A percentile compares a stretch with the other conserved stretches of the same genome.
Conservation (phyloP, 1,140 invertebrate species). For the Chironomus tepperi region DNA sequence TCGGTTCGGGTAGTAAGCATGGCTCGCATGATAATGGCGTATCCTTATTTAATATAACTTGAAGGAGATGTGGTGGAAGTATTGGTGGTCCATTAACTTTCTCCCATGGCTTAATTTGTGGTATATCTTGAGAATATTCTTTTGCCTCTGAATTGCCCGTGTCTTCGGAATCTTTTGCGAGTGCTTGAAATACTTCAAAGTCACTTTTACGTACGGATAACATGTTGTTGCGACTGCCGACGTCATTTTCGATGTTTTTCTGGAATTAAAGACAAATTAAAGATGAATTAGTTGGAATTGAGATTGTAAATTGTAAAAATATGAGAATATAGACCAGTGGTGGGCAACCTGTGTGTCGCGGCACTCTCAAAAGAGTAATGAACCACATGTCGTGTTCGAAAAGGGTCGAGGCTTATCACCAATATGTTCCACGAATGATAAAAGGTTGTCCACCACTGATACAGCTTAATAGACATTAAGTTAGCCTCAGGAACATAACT, state of each 20-base stretch:
- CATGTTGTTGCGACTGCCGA: constrained; percentile 86
- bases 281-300: too few species aligned
- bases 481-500: too few species aligned
- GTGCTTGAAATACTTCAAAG: constrained; percentile 96
- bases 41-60: constrained; percentile 99
- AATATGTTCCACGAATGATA: too few species aligned
- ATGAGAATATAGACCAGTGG: too few species aligned
- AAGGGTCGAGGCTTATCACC: too few species aligned
- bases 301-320: too few species aligned
- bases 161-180: constrained; percentile 84
- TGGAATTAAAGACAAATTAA: constrained; percentile 41
- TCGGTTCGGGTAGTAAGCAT: constrained; percentile 95
- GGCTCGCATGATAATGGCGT: constrained; percentile 95
- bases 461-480: too few species aligned
- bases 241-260: constrained; percentile 78
- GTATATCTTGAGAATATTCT: constrained; percentile 86
- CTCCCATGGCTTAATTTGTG: constrained; percentile 81
- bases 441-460: too few species aligned
- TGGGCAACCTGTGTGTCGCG: too few species aligned
- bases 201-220: constrained; percentile 87
- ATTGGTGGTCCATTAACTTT: constrained; percentile 91
- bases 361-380: too few species aligned
- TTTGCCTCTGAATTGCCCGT: constrained; percentile 57
- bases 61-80: constrained; percentile 90
- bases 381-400: too few species aligned